Evolutionary conservation across 2,888 invertebrate species (phyloP).

Genomic region (Frankliniella fusca): DNA sequence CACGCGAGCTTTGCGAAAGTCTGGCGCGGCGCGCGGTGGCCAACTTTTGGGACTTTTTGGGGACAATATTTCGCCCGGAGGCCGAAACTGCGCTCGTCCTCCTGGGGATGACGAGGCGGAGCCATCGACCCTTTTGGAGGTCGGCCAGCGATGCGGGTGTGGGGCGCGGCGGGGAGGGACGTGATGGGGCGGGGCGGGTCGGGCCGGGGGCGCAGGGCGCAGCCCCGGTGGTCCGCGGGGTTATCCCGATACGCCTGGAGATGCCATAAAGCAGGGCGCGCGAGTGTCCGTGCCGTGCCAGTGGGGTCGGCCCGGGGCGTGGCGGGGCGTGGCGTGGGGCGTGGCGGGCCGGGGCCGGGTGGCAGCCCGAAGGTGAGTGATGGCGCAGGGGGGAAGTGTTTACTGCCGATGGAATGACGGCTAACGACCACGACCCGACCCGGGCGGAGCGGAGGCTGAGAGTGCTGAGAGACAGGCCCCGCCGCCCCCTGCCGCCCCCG

Average conservation of each 20-base stretch:
- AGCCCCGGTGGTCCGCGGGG: background rate
- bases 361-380: background rate
- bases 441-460: background rate
- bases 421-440: background rate
- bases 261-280: background rate
- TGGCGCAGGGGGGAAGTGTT: background rate
- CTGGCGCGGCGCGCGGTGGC: no score
- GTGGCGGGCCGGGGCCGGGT: background rate
- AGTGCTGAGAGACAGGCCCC: no score
- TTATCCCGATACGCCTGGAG: background rate
- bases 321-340: background rate
- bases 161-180: no score
- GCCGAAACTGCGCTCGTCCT: no score
- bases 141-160: no score
- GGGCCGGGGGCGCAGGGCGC: background rate
- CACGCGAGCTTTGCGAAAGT: no score
- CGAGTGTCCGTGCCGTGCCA: background rate
- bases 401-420: slow-evolving; percentile 10
- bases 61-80: no score
- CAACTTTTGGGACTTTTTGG: no score
- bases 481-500: background rate
- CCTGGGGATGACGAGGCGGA: no score
- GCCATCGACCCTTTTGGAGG: no score
- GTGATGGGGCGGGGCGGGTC: no score
- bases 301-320: background rate